Percentiles rank a stretch among this genome's conserved stretches.
Conservation (phyloP, 2,113 vertebrate genomes). For the Grammatotria lemairii region DNA sequence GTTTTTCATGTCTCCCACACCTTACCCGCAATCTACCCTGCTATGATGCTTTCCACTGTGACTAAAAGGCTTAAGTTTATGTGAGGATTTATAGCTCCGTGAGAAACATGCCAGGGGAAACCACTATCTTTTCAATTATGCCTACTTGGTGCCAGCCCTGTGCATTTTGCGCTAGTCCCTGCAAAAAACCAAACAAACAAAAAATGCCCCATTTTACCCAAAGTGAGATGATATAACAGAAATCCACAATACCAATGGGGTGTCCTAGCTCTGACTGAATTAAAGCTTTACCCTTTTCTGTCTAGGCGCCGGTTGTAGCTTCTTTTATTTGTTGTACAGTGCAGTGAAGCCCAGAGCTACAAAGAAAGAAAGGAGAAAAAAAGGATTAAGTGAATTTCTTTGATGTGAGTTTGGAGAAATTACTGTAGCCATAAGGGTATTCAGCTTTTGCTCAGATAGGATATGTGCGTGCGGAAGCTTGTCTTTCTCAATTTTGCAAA, state of each 20-base stretch:
- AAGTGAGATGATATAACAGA: conserved; percentile 4
- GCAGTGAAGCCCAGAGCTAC: conserved; percentile 19
- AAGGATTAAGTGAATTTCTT: conserved; percentile 42
- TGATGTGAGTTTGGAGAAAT: conserved; percentile 60
- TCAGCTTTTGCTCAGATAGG: neutral
- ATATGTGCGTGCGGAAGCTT: neutral
- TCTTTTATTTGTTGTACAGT: conserved; percentile 33
- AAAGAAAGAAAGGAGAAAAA: neutral
- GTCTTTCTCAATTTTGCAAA: conserved; percentile 26
- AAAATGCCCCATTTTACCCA: neutral
- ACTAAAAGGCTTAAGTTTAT: conserved; percentile 44
- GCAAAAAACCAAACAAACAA: neutral
- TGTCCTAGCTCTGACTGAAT: conserved; percentile 22
- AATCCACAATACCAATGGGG: neutral
- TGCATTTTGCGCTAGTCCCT: neutral
- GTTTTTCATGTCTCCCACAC: neutral
- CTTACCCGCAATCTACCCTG: neutral
- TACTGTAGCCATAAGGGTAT: conserved; percentile 33
- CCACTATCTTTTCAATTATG: neutral
- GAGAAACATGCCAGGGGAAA: neutral
- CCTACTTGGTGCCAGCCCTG: neutral
- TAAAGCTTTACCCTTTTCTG: neutral
- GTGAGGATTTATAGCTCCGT: conserved; percentile 15
- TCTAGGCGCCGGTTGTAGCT: neutral
- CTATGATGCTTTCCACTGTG: conserved; percentile 3